A percentile compares a stretch with the other conserved stretches of the same genome.
Conservation (phyloP, 2,888 invertebrate genomes). For the Lycia hirtaria region DNA sequence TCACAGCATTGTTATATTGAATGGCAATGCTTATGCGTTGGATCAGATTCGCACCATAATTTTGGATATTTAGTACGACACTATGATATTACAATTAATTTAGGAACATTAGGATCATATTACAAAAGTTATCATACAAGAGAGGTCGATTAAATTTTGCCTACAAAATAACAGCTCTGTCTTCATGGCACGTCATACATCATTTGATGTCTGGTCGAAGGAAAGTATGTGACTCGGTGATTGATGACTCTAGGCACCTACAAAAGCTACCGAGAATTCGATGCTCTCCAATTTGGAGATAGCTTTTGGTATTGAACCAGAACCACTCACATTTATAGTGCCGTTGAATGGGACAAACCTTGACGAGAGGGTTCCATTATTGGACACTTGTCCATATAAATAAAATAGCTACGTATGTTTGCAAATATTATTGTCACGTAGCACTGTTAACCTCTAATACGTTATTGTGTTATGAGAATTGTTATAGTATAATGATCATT, state of each 20-base stretch:
- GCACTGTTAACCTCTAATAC: too few species aligned
- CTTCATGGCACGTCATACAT: conserved; percentile 30
- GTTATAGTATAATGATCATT: too few species aligned
- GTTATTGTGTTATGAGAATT: too few species aligned
- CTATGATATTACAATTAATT: not conserved
- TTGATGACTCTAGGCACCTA: conserved; percentile 50
- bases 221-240: conserved; percentile 48
- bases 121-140: conserved; percentile 1
- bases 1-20: too few species aligned
- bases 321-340: conserved; percentile 24
- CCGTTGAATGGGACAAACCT: conserved; percentile 18
- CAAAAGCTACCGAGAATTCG: conserved; percentile 44
- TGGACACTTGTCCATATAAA: not conserved
- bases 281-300: conserved; percentile 56
- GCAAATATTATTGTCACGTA: not conserved
- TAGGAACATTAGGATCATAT: not conserved
- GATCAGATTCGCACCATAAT: too few species aligned
- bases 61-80: not conserved
- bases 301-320: conserved; percentile 46
- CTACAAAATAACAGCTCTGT: conserved; percentile 9
- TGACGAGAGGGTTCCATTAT: conserved; percentile 15
- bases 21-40: too few species aligned
- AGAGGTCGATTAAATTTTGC: conserved; percentile 2
- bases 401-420: not conserved
- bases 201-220: conserved; percentile 30